Evolutionary conservation across 2,113 vertebrate genomes (phyloP), one percentile per base, ranked within the genome.

Genomic region (Xenopus laevis): DNA sequence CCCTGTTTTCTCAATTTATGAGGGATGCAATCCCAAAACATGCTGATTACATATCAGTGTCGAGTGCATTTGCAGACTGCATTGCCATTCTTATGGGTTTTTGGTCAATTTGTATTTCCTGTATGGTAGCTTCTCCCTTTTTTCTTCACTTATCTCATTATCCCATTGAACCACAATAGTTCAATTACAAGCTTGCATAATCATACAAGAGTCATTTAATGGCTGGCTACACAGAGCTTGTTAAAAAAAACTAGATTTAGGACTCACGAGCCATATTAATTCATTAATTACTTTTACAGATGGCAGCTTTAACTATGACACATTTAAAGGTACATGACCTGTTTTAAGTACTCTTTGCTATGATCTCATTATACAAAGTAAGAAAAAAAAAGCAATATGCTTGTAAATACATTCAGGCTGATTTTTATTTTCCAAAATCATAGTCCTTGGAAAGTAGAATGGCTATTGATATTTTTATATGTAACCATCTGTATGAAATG

Each of bases 401-500:
- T 2, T 23, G 10, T 60, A 60, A 27, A 23, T 23, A 27, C 18
- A 23, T 9, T 63, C 11, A 27, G 21, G 11, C 46, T 27, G 17
- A 4, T 27, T 68, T 13, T 30, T 47, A 16, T 13, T 58, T 33
- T 0, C 0, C 33, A 18, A 0, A 47, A 23, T 63, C 66, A 17
- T 7, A 4, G 15, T 21, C 71, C 63, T 68, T 61, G 72, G 44
- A 18, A 71, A 45, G 17, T 62, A 33, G 40, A 67, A 13, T 21
- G 66, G 45, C 13, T 71, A 44, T 62, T 77, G 30, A 27, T 82
- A 78, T 78, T 68, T 64, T 13, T 44, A 74, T 9, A 0, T 60
- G 30, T 72, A 47, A 62, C 53, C 27, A 73, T 78, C 68, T 85
- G 82, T 64, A 71, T 33, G n/a, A 79, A 40, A 79, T 61, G 72